Evolutionary conservation across 1,140 invertebrate genomes (phyloP).

Genomic region (Drosophila busckii): DNA sequence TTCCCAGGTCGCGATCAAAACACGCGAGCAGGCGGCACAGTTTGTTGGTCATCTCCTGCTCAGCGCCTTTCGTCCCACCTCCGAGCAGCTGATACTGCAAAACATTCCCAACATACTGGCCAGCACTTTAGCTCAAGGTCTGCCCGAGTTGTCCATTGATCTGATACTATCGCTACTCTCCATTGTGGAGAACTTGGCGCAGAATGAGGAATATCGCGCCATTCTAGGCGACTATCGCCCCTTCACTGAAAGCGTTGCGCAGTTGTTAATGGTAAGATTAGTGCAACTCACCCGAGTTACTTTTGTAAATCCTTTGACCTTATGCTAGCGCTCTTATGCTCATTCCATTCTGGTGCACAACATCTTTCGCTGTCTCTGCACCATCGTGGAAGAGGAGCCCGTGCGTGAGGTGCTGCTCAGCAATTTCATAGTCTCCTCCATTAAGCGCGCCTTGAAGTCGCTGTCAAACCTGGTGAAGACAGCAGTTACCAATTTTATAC

Average conservation of each 20-base stretch:
- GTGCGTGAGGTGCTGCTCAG: conserved; percentile 38
- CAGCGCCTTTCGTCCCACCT: conserved; percentile 40
- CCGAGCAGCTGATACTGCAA: conserved; percentile 16
- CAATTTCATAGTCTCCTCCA: conserved; percentile 56
- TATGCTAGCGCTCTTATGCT: conserved; percentile 50
- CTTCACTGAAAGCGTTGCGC: conserved; percentile 50
- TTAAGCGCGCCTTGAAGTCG: conserved; percentile 65
- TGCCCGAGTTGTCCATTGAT: conserved; percentile 52
- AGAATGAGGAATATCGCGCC: conserved; percentile 54
- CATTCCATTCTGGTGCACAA: conserved; percentile 65
- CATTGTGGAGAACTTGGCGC: conserved; percentile 55
- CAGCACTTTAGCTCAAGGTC: conserved; percentile 33
- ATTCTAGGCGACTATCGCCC: conserved; percentile 19
- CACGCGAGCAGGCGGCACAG: conserved; percentile 56
- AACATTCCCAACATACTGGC: conserved; percentile 33
- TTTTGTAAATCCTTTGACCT: background rate
- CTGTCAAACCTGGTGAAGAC: conserved; percentile 68
- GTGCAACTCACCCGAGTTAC: too few species aligned
- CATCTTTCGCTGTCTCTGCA: conserved; percentile 69
- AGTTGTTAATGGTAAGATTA: conserved; percentile 52
- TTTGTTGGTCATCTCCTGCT: conserved; percentile 43
- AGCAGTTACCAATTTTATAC: conserved; percentile 68
- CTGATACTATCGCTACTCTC: conserved; percentile 50
- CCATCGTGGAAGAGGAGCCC: conserved; percentile 51
- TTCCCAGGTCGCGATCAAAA: conserved; percentile 42